Conservation (phyloP, 2,888 invertebrate species). For the Tenthredo mesomela region DNA sequence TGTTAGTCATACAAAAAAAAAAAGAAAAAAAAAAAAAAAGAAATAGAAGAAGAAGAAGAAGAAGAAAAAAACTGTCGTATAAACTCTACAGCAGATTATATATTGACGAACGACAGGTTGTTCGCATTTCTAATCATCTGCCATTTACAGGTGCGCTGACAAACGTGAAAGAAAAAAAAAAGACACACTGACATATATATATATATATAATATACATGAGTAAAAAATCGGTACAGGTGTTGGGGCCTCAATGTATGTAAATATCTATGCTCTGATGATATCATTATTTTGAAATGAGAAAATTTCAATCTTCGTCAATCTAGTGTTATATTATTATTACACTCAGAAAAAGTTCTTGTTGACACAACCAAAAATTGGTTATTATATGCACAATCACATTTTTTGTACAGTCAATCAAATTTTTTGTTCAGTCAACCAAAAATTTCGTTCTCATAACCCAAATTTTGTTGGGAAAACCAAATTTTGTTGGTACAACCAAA, state of each 20-base stretch:
- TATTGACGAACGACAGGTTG: slow-evolving; percentile 2
- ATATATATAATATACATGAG: too few species aligned
- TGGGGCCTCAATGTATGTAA: neutral
- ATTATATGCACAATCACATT: too few species aligned
- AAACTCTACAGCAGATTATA: neutral
- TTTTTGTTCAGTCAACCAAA: too few species aligned
- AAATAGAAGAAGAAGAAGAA: neutral
- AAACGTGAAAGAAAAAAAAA: neutral
- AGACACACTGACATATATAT: neutral
- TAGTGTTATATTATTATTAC: too few species aligned
- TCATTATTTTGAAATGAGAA: neutral
- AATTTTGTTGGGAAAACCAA: too few species aligned
- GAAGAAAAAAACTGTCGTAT: neutral
- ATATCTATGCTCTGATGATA: neutral
- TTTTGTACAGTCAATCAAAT: too few species aligned
- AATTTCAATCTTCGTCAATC: neutral
- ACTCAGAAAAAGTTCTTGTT: too few species aligned
- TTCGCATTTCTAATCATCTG: neutral
- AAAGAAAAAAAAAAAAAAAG: neutral
- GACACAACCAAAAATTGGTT: too few species aligned
- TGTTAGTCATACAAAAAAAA: neutral
- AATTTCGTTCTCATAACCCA: too few species aligned
- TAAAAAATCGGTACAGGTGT: neutral
- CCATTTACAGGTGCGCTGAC: neutral
- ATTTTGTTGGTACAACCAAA: too few species aligned